Evolutionary conservation across 2,113 vertebrate genomes (phyloP).

Genomic region (Megaceryle maxima): DNA sequence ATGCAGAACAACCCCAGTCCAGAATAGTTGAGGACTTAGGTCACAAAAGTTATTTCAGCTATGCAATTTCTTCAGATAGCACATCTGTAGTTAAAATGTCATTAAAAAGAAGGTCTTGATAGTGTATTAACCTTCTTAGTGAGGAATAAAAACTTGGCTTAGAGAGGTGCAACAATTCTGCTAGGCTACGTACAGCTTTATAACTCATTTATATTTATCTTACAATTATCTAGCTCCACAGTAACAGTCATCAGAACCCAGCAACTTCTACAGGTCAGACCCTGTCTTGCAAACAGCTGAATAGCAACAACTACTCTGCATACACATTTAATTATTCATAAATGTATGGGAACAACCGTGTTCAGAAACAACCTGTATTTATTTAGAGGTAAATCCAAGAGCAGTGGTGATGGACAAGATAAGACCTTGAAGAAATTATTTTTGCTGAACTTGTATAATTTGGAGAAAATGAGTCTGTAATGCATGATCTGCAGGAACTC

Average conservation of each 20-base stretch:
- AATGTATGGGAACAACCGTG: neutral
- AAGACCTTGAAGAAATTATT: neutral
- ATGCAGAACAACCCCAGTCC: neutral
- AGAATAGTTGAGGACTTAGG: neutral
- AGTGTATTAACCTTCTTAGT: neutral
- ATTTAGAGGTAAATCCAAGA: neutral
- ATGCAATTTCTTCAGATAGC: neutral
- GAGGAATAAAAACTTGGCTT: neutral
- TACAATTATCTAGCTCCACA: neutral
- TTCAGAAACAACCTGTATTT: neutral
- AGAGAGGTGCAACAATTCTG: neutral
- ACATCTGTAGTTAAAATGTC: neutral
- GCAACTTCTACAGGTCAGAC: neutral
- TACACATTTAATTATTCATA: accelerated
- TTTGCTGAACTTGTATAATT: neutral
- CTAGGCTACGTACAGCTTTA: neutral
- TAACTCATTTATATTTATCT: neutral
- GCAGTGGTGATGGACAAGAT: neutral
- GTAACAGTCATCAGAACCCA: neutral
- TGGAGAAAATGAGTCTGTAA: neutral
- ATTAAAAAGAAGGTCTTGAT: neutral
- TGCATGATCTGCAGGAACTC: neutral
- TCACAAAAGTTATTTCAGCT: neutral
- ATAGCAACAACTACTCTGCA: neutral
- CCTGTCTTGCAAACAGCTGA: neutral